Evolutionary conservation across 2,113 vertebrate genomes (phyloP).

Genomic region (Cyanoramphus novaezelandiae): DNA sequence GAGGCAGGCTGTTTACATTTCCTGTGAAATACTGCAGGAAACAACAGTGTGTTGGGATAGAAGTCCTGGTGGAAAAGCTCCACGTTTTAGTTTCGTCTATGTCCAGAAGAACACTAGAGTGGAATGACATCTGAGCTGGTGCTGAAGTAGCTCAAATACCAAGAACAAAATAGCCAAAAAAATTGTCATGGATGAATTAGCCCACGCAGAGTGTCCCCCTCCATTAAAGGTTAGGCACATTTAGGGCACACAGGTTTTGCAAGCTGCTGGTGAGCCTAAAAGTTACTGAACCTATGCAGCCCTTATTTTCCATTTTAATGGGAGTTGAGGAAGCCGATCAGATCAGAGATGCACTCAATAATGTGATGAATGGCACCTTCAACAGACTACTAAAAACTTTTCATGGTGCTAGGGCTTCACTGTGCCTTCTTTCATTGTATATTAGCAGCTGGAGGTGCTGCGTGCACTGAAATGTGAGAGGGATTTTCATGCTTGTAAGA

Average conservation of each 20-base stretch:
- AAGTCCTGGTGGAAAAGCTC: neutral
- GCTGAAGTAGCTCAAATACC: neutral
- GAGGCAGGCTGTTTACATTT: neutral
- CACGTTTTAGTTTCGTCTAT: rapidly evolving
- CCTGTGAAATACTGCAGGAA: neutral
- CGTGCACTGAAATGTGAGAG: neutral
- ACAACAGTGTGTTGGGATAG: neutral
- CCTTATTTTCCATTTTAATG: neutral
- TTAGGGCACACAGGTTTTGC: neutral
- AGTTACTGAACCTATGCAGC: neutral
- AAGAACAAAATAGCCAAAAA: neutral
- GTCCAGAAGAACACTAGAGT: neutral
- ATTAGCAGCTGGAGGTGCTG: neutral
- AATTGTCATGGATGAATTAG: neutral
- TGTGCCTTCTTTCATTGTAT: neutral
- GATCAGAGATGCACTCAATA: neutral
- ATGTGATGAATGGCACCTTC: neutral
- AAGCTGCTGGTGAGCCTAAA: neutral
- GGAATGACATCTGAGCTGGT: neutral
- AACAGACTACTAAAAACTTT: neutral
- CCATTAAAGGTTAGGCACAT: neutral
- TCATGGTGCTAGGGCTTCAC: neutral
- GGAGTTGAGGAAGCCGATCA: neutral
- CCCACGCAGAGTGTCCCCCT: neutral
- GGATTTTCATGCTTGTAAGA: neutral